Conservation (phyloP, 2,797 vertebrate genomes). For the Dendrocincla tyrannina region DNA sequence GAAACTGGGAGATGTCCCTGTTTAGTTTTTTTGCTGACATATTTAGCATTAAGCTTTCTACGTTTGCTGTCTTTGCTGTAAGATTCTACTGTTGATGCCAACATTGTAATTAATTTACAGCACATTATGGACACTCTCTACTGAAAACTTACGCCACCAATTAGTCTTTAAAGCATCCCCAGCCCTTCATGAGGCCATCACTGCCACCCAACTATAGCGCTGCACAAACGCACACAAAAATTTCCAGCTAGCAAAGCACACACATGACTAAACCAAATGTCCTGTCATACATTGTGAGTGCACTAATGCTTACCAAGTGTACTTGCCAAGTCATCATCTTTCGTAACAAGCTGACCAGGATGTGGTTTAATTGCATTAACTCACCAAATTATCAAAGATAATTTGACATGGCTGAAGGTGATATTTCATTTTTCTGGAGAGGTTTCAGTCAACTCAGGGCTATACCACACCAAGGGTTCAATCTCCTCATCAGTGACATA, state of each 20-base stretch:
- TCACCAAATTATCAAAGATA: slow-evolving; percentile 1
- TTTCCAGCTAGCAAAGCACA: background rate
- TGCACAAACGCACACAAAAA: background rate
- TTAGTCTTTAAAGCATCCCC: background rate
- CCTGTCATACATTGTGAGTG: background rate
- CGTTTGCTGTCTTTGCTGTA: background rate
- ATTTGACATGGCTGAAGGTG: background rate
- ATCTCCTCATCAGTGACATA: background rate
- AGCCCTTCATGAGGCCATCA: background rate
- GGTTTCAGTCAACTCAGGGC: background rate
- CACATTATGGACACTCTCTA: background rate
- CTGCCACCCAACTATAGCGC: rapidly evolving
- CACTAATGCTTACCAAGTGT: background rate
- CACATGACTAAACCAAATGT: background rate
- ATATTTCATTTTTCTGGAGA: background rate
- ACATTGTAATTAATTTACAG: background rate
- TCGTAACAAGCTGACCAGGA: slow-evolving; percentile 22
- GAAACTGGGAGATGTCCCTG: background rate
- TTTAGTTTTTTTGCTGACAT: background rate
- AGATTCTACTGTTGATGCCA: background rate
- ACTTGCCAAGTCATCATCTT: background rate
- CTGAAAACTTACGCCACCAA: background rate
- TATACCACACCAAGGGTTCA: background rate
- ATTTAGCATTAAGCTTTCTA: background rate
- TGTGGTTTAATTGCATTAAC: slow-evolving; percentile 31